phyloP scores from a whole-genome alignment of 1,140 invertebrate genomes.

The Aphelinus certus region DNA sequence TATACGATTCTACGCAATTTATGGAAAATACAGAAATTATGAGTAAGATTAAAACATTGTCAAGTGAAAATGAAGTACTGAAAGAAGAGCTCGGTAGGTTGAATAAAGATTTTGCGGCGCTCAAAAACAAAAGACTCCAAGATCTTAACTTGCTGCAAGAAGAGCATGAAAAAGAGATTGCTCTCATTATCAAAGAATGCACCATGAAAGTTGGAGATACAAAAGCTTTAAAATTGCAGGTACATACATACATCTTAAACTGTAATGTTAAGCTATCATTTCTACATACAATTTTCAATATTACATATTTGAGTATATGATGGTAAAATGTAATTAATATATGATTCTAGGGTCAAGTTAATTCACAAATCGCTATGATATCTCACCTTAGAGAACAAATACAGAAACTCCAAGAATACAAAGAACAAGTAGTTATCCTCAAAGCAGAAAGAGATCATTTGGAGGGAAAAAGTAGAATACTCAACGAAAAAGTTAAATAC shows the following conservation, averaged over 20 bases:
- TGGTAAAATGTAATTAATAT: background rate
- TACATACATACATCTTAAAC: slow-evolving; percentile 32
- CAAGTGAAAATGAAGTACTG: slow-evolving; percentile 69
- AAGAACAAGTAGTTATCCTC: slow-evolving; percentile 68
- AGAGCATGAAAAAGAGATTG: slow-evolving; percentile 80
- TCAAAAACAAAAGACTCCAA: slow-evolving; percentile 79
- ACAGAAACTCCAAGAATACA: slow-evolving; percentile 63
- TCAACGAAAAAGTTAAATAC: slow-evolving; percentile 64
- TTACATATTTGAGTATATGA: background rate
- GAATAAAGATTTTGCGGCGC: slow-evolving; percentile 72
- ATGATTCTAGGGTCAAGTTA: slow-evolving; percentile 57
- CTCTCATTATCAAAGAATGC: slow-evolving; percentile 63
- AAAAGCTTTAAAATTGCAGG: slow-evolving; percentile 62
- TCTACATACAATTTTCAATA: slow-evolving; percentile 9
- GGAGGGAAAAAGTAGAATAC: slow-evolving; percentile 63
- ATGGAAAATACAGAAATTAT: slow-evolving; percentile 63
- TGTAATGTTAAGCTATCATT: background rate
- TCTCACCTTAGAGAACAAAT: slow-evolving; percentile 67
- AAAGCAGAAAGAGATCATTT: slow-evolving; percentile 70
- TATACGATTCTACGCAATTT: slow-evolving; percentile 63
- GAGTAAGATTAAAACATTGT: slow-evolving; percentile 61
- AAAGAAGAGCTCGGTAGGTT: slow-evolving; percentile 71
- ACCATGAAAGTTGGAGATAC: slow-evolving; percentile 60
- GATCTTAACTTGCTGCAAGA: slow-evolving; percentile 81
- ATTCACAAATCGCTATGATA: slow-evolving; percentile 68